Percentiles rank a stretch among this genome's conserved stretches.
Evolutionary conservation across 2,113 vertebrate genomes (phyloP).

Genomic region (Recurvirostra avosetta): DNA sequence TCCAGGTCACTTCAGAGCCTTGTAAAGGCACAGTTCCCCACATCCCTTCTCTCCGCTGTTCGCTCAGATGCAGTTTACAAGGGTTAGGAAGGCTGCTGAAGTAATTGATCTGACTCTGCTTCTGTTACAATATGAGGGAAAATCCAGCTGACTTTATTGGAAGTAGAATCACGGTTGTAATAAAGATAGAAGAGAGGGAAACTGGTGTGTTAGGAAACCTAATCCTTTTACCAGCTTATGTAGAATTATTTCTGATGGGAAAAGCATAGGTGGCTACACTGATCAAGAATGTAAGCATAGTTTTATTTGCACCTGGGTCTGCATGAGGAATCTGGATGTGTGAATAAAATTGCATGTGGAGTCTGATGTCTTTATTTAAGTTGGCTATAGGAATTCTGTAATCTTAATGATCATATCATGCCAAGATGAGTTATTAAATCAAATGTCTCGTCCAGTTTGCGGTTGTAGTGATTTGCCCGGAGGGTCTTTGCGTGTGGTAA

Average conservation of each 20-base stretch:
- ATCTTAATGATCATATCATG: not conserved
- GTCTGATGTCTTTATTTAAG: not conserved
- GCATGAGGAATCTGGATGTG: not conserved
- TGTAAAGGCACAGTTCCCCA: not conserved
- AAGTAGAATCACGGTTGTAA: not conserved
- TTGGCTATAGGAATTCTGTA: not conserved
- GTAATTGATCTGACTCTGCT: not conserved
- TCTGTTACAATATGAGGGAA: not conserved
- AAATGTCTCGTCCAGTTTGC: not conserved
- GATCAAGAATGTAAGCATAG: not conserved
- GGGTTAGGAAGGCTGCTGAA: not conserved
- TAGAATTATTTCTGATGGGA: not conserved
- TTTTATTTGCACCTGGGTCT: not conserved
- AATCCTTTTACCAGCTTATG: not conserved
- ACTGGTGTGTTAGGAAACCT: not conserved
- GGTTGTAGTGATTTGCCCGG: not conserved
- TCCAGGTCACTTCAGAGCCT: not conserved
- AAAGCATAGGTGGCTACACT: not conserved
- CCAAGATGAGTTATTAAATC: not conserved
- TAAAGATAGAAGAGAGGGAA: not conserved
- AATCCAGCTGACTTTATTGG: not conserved
- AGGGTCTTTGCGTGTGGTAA: not conserved
- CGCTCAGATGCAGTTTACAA: not conserved
- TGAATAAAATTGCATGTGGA: not conserved
- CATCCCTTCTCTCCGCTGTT: not conserved